Evolutionary conservation across 2,113 vertebrate genomes (phyloP).

Genomic region (Eolophus roseicapilla): DNA sequence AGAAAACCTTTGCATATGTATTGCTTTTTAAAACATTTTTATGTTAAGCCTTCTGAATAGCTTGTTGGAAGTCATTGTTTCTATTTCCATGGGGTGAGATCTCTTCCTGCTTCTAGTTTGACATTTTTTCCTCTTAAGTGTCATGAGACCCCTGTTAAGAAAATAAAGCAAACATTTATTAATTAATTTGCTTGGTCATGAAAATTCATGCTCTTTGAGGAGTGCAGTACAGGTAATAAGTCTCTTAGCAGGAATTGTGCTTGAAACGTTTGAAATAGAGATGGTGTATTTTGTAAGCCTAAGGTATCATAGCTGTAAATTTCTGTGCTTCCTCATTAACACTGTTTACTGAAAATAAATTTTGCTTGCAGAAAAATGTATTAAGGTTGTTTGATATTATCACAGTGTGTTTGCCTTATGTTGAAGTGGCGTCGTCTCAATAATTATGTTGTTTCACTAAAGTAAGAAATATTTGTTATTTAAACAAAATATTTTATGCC

Average conservation of each 20-base stretch:
- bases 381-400: background rate
- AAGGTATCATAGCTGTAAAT: background rate
- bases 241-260: background rate
- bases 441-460: conserved; percentile 6
- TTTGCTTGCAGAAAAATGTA: conserved; percentile 20
- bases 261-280: background rate
- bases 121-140: background rate
- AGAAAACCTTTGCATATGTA: background rate
- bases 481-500: background rate
- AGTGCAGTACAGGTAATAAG: conserved; percentile 13
- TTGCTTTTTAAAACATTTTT: background rate
- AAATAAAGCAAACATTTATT: background rate
- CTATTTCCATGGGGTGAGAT: background rate
- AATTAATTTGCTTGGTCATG: background rate
- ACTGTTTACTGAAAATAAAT: conserved; percentile 30
- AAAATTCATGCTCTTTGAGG: conserved; percentile 15
- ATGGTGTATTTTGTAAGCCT: conserved; percentile 22
- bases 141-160: background rate
- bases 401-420: background rate
- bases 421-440: background rate
- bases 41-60: background rate
- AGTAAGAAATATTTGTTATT: background rate
- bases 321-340: conserved; percentile 9
- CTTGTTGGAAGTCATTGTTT: background rate
- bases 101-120: background rate